Base-by-base conservation (phyloP, 2,797 vertebrate species). In the Acrossocheilus wenchowensis region DNA sequence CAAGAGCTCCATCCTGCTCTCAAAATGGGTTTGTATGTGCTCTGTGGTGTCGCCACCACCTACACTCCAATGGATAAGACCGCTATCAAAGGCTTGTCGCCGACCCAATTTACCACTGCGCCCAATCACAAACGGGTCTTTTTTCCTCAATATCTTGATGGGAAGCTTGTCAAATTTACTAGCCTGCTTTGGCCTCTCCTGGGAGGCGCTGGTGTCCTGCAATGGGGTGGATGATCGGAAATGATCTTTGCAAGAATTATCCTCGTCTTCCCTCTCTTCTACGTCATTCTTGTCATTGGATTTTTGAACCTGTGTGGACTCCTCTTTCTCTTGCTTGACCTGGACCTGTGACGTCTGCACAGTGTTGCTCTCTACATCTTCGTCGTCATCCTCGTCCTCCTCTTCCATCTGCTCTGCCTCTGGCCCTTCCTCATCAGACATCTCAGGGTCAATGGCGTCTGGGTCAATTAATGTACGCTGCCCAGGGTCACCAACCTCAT, bases 111-210 rank as follows among this genome's bases (percentile, higher is more conserved):
- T 97, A 93, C 96, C 95, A 0, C 95, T 95, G 90, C 95, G 96
- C 93, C 97, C 97, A 69, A 96, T 94, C 91, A 97, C 95, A 87
- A 98, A 99, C 0, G 97, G 97, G 90, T 99, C 98, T 39, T 97
- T 98, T 90, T 97, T 98, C 89, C 97, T 96, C 92, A 99, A 95
- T 48, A 99, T 92, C 93, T 98, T 99, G 89, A 99, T 95, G 34
- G 98, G 98, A 86, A 99, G 97, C 93, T 97, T 99, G 93, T 99
- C 98, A 26, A 99, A 99, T 93, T 99, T 99, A 93, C 98, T 99
- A 4, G 96, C 95, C 92, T 97, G 96, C 88, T 90, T 95, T 81
- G 96, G 95, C 91, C 96, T 97, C 77, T 98, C 97, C 90, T 95
- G 95, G 48, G 92, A 94, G 86, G 90, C 92, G 54, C 86, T 94